Conservation (phyloP, 2,113 vertebrate genomes). For the Mugil cephalus region DNA sequence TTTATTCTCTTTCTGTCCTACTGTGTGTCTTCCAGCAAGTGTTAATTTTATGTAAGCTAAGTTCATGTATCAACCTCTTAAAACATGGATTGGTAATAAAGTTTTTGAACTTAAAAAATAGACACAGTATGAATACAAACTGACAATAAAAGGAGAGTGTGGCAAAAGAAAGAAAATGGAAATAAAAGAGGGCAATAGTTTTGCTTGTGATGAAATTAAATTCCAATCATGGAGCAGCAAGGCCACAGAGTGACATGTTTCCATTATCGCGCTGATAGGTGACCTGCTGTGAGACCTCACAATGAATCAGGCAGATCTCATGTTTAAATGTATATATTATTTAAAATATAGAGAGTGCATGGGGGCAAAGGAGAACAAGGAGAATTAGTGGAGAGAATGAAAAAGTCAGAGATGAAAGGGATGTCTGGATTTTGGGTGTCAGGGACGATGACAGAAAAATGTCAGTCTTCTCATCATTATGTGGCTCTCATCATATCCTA, state of each 20-base stretch:
- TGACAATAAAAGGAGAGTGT: not conserved
- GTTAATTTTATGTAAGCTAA: not conserved
- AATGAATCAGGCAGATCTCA: conserved; percentile 63
- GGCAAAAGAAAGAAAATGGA: not conserved
- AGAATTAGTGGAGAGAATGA: conserved; percentile 48
- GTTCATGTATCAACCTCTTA: not conserved
- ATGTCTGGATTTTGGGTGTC: conserved; percentile 48
- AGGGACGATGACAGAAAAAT: conserved; percentile 62
- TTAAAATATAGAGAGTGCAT: conserved; percentile 26
- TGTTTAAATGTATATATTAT: conserved; percentile 75
- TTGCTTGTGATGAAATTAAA: conserved; percentile 48
- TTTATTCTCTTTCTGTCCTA: not conserved
- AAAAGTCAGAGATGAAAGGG: conserved; percentile 69
- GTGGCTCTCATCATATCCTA: conserved; percentile 51
- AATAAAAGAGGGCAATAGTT: conserved; percentile 8
- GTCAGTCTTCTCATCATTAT: conserved; percentile 41
- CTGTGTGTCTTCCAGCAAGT: not conserved
- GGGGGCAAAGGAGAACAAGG: conserved; percentile 13
- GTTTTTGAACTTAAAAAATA: no score
- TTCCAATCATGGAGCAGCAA: conserved; percentile 59
- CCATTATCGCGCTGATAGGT: conserved; percentile 64
- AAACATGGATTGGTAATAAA: no score
- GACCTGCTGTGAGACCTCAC: conserved; percentile 54
- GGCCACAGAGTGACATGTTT: conserved; percentile 58
- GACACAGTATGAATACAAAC: not conserved